phyloP scores from a whole-genome alignment of 2,888 invertebrate genomes.

The Sarcophaga rosellei region DNA sequence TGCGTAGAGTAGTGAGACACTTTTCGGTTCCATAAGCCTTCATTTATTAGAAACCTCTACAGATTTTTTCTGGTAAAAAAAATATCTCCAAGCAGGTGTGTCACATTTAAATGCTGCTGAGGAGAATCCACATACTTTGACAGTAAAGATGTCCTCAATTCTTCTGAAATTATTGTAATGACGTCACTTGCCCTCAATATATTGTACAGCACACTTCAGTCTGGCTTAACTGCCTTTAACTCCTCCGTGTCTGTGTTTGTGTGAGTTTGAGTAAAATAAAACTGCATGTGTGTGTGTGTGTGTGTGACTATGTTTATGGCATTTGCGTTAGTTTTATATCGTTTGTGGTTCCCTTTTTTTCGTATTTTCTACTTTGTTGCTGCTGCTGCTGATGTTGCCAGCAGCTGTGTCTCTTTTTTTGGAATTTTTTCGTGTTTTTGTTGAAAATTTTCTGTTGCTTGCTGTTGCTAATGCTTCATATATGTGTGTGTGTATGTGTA shows the following conservation, averaged over 20 bases:
- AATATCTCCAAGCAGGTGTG: too few relatives aligned
- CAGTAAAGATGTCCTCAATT: too few relatives aligned
- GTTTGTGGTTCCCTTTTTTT: slow-evolving; percentile 58
- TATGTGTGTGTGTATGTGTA: slow-evolving; percentile 12
- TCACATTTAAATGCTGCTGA: too few relatives aligned
- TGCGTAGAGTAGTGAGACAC: too few relatives aligned
- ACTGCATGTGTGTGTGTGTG: slow-evolving; percentile 1
- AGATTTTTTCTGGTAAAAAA: too few relatives aligned
- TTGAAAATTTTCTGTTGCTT: slow-evolving; percentile 13
- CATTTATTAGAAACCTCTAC: too few relatives aligned
- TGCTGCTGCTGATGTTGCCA: slow-evolving; percentile 47
- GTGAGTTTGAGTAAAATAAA: neutral
- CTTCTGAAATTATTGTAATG: neutral
- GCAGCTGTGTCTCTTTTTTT: slow-evolving; percentile 61
- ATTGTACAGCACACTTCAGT: neutral
- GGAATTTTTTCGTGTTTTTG: slow-evolving; percentile 31
- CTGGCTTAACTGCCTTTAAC: neutral
- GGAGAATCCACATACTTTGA: too few relatives aligned
- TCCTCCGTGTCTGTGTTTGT: neutral
- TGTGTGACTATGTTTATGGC: slow-evolving; percentile 14
- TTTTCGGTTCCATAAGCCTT: too few relatives aligned
- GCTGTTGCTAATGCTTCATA: slow-evolving; percentile 50
- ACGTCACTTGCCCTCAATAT: neutral
- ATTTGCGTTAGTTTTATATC: slow-evolving; percentile 59
- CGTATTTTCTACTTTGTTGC: slow-evolving; percentile 63